phyloP scores from a whole-genome alignment of 2,113 vertebrate species.

The Tenebrosternarchus preto region DNA sequence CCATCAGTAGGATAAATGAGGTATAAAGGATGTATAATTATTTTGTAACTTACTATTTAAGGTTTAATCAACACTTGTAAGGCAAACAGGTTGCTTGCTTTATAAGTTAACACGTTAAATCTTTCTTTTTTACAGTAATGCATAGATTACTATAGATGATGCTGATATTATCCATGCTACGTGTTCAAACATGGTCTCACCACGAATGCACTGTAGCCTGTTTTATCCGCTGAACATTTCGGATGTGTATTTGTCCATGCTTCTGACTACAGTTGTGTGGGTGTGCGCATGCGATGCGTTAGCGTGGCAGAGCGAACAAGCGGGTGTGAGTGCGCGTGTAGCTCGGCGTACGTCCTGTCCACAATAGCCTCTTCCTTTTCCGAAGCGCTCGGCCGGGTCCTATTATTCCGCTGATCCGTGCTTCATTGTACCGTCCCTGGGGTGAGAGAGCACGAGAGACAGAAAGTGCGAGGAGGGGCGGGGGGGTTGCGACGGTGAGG shows the following conservation, averaged over 20 bases:
- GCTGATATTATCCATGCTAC: neutral
- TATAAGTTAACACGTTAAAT: no score
- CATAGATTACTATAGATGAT: neutral
- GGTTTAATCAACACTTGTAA: no score
- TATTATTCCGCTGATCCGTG: conserved; percentile 79
- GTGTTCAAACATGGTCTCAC: neutral
- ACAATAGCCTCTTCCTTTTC: conserved; percentile 67
- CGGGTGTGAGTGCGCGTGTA: conserved; percentile 47
- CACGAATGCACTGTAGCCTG: no score
- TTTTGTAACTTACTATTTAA: no score
- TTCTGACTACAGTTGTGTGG: conserved; percentile 54
- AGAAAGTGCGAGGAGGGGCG: conserved; percentile 58
- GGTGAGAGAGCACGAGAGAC: conserved; percentile 71
- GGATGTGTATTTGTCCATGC: neutral
- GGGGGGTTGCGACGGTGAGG: conserved; percentile 70
- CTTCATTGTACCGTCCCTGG: conserved; percentile 68
- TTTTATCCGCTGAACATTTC: neutral
- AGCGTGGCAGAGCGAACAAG: conserved; percentile 4
- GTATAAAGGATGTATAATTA: no score
- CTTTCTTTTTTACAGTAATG: neutral
- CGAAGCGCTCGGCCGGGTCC: conserved; percentile 71
- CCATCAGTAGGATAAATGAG: no score
- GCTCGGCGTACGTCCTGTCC: conserved; percentile 59
- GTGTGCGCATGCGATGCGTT: conserved; percentile 47
- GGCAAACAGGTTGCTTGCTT: no score